Evolutionary conservation across 2,888 invertebrate species (phyloP), one percentile per base, ranked within the genome.

Genomic region (Andrena marginata): DNA sequence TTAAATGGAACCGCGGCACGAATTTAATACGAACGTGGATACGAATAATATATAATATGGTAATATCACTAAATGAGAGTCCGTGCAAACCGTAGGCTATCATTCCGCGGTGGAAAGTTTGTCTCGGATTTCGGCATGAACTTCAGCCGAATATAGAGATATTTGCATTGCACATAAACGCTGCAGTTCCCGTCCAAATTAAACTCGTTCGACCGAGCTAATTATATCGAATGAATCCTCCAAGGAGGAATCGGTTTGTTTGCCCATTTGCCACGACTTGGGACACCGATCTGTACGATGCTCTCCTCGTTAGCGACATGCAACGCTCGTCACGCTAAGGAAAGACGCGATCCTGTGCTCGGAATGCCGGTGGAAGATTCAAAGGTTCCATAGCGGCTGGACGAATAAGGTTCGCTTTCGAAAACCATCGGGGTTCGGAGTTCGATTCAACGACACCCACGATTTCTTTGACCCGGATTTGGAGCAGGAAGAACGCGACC

Each of bases 51-150:
- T 68, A 74, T 82, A 73, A 72, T 75, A 68, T 59, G 67, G 60
- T 82, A 71, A 82, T 82, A 82, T 72, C 68, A 33, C 63, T 75
- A 51, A 68, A 76, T 59, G 63, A 63, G 60, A 59, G 31, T 48
- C 54, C 60, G 67, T 67, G 68, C 70, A 49, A 56, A 65, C 35
- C 49, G 51, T 77, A 59, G 51, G 68, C 74, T 80, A 74, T 80
- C 73, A 77, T 84, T 84, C 78, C 67, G 35, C 51, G 74, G 69
- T 81, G 70, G 84, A 81, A 84, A 85, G 85, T 81, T 74, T 60
- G 80, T 80, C 80, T 80, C 68, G 63, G 56, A 76, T 84, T 84
- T 81, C 75, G 49, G 63, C 20, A 23, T 60, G 35, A 63, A 74
- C 42, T 59, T 71, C 51, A 31, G 23, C 79, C 3, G 33, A 60